Evolutionary conservation across 37 sponge, comb jelly and placozoan genomes (phyloP).

Genomic region (Axinella damicornis): DNA sequence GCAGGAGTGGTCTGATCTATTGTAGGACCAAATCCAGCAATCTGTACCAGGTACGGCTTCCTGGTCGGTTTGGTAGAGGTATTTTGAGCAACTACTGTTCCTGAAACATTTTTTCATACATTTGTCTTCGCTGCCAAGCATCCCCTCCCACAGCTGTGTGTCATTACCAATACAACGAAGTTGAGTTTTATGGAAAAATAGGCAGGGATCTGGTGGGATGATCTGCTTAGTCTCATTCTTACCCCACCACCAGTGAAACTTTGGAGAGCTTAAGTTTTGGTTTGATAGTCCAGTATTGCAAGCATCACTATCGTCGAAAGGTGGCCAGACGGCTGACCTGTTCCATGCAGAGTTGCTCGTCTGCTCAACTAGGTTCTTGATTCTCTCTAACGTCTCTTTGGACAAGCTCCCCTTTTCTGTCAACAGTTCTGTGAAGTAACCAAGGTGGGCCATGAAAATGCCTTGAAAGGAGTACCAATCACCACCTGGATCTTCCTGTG

Average conservation of each 20-base stretch:
- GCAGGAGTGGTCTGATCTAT: too few species aligned
- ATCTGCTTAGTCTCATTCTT: too few species aligned
- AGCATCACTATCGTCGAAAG: conserved; percentile 32
- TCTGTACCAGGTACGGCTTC: too few species aligned
- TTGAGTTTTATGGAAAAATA: too few species aligned
- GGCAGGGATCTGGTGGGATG: too few species aligned
- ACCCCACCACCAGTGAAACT: conserved; percentile 16
- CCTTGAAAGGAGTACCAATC: conserved; percentile 64
- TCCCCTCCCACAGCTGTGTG: too few species aligned
- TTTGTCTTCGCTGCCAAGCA: too few species aligned
- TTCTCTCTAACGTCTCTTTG: conserved; percentile 4
- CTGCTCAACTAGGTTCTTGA: conserved; percentile 10
- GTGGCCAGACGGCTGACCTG: conserved; percentile 38
- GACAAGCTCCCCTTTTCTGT: conserved; percentile 16
- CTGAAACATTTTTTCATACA: too few species aligned
- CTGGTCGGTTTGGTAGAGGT: too few species aligned
- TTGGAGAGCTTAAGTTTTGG: neutral
- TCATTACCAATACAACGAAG: too few species aligned
- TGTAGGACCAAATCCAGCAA: too few species aligned
- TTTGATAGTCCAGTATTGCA: conserved; percentile 20
- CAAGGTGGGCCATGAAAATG: conserved; percentile 56
- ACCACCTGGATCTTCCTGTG: conserved; percentile 47
- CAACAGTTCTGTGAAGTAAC: conserved; percentile 50
- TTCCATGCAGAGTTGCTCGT: conserved; percentile 56
- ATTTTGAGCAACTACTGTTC: too few species aligned